phyloP scores from a whole-genome alignment of 2,113 vertebrate species.

The Xyliphius kryptos region DNA sequence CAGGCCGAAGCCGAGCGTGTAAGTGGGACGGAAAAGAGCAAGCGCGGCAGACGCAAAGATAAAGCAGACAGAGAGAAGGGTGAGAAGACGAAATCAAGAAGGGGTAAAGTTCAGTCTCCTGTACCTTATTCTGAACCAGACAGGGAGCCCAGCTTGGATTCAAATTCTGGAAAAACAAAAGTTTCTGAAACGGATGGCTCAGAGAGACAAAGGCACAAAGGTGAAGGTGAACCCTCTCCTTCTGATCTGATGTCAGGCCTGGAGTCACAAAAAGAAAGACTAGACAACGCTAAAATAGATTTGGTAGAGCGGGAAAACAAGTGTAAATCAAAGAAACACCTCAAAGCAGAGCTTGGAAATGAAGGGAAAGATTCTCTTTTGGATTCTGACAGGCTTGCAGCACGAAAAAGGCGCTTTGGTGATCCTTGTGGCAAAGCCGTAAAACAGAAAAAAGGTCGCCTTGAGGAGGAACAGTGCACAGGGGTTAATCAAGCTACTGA shows the following conservation, averaged over 20 bases:
- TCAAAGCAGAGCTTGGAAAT: conserved; percentile 69
- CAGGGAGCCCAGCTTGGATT: conserved; percentile 74
- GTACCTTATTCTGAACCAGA: conserved; percentile 77
- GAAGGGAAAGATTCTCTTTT: conserved; percentile 67
- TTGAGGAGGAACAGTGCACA: conserved; percentile 73
- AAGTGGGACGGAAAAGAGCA: conserved; percentile 72
- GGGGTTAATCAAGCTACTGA: conserved; percentile 68
- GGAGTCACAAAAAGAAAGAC: conserved; percentile 77
- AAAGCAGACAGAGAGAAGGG: conserved; percentile 81
- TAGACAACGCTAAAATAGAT: conserved; percentile 76
- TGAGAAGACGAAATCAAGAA: conserved; percentile 76
- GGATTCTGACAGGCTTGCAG: conserved; percentile 85
- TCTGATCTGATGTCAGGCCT: conserved; percentile 67
- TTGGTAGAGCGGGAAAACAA: conserved; percentile 78
- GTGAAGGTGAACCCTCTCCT: conserved; percentile 71
- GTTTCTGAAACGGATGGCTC: conserved; percentile 70
- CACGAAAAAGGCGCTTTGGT: conserved; percentile 88
- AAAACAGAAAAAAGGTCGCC: conserved; percentile 73
- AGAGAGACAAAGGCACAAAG: conserved; percentile 78
- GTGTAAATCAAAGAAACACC: conserved; percentile 77
- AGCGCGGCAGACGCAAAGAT: conserved; percentile 82
- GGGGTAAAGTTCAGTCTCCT: conserved; percentile 82
- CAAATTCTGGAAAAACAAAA: conserved; percentile 67
- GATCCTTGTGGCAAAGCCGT: conserved; percentile 77
- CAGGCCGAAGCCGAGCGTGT: conserved; percentile 71